phyloP scores from a whole-genome alignment of 2,113 vertebrate genomes.

The Condylura cristata region DNA sequence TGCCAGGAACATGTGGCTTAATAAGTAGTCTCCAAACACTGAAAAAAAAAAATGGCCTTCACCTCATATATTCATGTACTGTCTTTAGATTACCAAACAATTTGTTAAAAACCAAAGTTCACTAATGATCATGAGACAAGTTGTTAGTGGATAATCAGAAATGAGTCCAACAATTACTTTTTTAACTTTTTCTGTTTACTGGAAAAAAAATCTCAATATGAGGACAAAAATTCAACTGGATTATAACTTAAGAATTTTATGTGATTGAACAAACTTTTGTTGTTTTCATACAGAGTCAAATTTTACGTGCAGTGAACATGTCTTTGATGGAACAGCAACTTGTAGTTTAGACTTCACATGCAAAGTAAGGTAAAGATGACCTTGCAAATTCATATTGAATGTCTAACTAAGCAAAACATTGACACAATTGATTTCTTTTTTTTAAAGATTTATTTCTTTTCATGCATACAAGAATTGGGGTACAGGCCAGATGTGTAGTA shows the following conservation, averaged over 20 bases:
- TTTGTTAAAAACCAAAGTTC: neutral
- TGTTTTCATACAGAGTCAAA: neutral
- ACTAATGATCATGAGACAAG: neutral
- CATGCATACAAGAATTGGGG: too few relatives aligned
- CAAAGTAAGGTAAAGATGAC: neutral
- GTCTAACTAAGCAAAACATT: neutral
- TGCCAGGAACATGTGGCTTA: neutral
- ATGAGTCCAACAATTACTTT: neutral
- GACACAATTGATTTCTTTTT: neutral
- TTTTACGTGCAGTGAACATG: neutral
- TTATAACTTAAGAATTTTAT: neutral
- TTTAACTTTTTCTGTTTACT: neutral
- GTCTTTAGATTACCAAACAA: neutral
- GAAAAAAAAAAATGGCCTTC: neutral
- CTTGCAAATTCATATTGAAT: neutral
- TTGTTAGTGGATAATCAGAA: neutral
- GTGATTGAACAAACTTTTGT: neutral
- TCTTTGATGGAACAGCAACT: neutral
- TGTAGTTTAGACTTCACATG: neutral
- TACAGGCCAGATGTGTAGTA: too few relatives aligned
- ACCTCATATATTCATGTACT: neutral
- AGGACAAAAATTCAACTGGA: too few relatives aligned
- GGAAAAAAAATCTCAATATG: neutral
- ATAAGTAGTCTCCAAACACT: neutral
- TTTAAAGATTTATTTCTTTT: too few relatives aligned